These are phyloP conservation scores for Alcis repandata DNA, from an alignment of 2,888 invertebrate genomes.

Conservation along the genomic window DNA sequence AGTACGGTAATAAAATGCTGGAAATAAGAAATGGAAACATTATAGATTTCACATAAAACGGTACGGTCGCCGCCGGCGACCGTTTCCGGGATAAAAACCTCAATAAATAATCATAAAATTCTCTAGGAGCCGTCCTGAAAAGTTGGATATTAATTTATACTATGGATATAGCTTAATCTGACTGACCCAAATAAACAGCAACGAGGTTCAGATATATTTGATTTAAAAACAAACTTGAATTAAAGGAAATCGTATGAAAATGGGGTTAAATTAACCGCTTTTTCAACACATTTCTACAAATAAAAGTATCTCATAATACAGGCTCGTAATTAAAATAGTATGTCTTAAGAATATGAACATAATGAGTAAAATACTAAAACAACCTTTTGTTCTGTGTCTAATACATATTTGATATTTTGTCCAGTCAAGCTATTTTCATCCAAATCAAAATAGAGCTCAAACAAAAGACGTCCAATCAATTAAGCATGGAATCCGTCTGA, in stretches of 20 bases:
- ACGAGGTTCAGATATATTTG: slow-evolving; percentile 4
- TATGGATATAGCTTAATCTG: slow-evolving; percentile 26
- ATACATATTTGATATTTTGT: neutral
- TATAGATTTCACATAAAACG: slow-evolving; percentile 41
- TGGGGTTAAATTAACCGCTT: neutral
- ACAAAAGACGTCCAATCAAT: slow-evolving; percentile 25
- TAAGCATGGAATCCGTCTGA: slow-evolving; percentile 17
- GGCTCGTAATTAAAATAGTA: too few relatives aligned
- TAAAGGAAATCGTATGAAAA: neutral
- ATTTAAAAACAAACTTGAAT: neutral
- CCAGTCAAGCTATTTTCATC: neutral
- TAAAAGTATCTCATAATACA: too few relatives aligned
- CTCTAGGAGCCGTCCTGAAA: slow-evolving; percentile 33
- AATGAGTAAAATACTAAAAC: neutral
- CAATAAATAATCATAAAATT: slow-evolving; percentile 41
- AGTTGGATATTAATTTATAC: slow-evolving; percentile 36
- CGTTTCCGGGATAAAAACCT: slow-evolving; percentile 39
- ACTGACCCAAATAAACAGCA: slow-evolving; percentile 24
- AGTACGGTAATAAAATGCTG: slow-evolving; percentile 30
- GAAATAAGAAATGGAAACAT: slow-evolving; percentile 37
- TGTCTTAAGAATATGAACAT: too few relatives aligned
- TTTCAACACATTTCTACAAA: too few relatives aligned
- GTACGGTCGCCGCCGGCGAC: slow-evolving; percentile 19
- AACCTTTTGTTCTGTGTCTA: neutral
- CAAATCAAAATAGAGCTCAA: neutral